Conservation (phyloP, 2,797 vertebrate genomes). For the Anguilla megastoma region DNA sequence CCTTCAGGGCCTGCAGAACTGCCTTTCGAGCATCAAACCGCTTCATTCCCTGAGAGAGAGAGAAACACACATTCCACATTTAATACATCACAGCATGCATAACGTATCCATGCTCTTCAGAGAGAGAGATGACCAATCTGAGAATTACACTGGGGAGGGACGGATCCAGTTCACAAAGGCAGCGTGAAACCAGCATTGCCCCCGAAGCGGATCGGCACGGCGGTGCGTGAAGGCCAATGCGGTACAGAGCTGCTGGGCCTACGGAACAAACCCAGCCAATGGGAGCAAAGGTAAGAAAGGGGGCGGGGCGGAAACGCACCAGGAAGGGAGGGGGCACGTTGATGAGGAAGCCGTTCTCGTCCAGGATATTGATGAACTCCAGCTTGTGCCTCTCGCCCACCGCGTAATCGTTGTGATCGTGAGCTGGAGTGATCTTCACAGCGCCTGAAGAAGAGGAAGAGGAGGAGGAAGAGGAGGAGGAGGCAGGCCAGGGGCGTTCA, state of each 20-base stretch:
- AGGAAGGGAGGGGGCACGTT: constrained; percentile 86
- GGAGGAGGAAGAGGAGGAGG: background rate
- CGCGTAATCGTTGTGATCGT: constrained; percentile 90
- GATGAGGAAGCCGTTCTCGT: constrained; percentile 82
- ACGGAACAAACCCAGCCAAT: background rate
- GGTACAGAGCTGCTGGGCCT: background rate
- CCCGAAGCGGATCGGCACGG: background rate
- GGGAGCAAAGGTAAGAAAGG: background rate
- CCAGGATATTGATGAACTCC: constrained; percentile 85
- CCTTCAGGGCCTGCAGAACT: constrained; percentile 81
- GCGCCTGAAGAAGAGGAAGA: constrained; percentile 71
- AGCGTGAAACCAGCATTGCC: background rate
- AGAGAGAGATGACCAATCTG: background rate
- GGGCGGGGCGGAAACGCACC: constrained; percentile 68
- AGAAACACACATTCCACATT: background rate
- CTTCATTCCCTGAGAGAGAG: constrained; percentile 79
- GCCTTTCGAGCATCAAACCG: constrained; percentile 85
- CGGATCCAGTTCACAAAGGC: background rate
- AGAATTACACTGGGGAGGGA: background rate
- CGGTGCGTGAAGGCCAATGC: background rate
- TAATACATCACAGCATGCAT: background rate
- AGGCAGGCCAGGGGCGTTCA: background rate
- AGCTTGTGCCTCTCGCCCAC: constrained; percentile 84
- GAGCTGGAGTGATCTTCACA: constrained; percentile 94
- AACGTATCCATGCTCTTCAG: too few species aligned